Evolutionary conservation across 1,140 invertebrate species (phyloP).

Genomic region (Cyphomyrmex costatus): DNA sequence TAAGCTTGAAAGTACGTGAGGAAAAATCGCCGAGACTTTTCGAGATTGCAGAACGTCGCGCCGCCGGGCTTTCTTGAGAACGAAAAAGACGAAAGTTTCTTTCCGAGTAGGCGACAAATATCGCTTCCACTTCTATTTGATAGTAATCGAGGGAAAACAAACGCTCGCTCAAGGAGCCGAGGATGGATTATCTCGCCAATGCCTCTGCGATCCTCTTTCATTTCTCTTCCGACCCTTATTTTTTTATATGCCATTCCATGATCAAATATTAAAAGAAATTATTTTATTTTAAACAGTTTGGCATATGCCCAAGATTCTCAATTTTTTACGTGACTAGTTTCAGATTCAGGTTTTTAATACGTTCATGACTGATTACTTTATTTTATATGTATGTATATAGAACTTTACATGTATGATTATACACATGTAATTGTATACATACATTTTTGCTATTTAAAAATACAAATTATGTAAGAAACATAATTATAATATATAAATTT

Average conservation of each 20-base stretch:
- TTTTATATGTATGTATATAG: background rate
- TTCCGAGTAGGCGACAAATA: conserved; percentile 71
- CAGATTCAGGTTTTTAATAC: background rate
- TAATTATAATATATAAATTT: too few relatives aligned
- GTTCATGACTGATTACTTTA: background rate
- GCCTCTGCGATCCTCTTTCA: conserved; percentile 24
- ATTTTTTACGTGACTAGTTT: background rate
- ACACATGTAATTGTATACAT: background rate
- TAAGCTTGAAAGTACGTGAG: conserved; percentile 24
- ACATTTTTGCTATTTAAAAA: background rate
- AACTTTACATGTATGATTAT: background rate
- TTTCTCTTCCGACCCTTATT: background rate
- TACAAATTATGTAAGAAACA: background rate
- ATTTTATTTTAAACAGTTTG: conserved; percentile 2
- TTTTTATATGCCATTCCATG: background rate
- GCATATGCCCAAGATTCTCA: background rate
- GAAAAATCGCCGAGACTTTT: conserved; percentile 8
- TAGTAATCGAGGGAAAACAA: conserved; percentile 77
- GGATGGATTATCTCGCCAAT: conserved; percentile 62
- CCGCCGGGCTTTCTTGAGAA: background rate
- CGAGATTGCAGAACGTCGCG: background rate
- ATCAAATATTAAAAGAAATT: conserved; percentile 20
- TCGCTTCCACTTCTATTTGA: conserved; percentile 74
- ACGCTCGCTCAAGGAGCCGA: conserved; percentile 53
- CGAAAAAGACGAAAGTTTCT: conserved; percentile 56